Evolutionary conservation across 2,113 vertebrate genomes (phyloP).

Genomic region (Catharus minimus): DNA sequence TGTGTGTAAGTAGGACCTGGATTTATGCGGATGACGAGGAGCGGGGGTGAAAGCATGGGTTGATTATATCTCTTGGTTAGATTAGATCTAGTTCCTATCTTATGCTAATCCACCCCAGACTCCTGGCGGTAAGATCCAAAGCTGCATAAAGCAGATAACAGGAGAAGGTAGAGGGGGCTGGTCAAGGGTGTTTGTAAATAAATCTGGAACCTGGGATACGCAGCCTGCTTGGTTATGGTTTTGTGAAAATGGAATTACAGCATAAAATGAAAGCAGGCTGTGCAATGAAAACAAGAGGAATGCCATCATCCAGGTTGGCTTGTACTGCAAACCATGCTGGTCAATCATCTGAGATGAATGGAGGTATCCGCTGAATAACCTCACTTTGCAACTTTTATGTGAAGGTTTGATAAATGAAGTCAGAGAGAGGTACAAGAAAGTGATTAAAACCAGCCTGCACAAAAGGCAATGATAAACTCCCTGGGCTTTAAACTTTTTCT

Average conservation of each 20-base stretch:
- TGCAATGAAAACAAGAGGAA: conserved; percentile 57
- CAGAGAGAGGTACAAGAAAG: conserved; percentile 75
- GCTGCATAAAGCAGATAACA: conserved; percentile 33
- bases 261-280: conserved; percentile 66
- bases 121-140: conserved; percentile 40
- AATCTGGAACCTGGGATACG: conserved; percentile 53
- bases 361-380: conserved; percentile 74
- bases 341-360: conserved; percentile 72
- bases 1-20: background rate
- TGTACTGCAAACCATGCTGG: conserved; percentile 55
- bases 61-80: background rate
- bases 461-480: conserved; percentile 67
- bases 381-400: conserved; percentile 78
- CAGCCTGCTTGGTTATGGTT: conserved; percentile 51
- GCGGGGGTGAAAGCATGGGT: fast-evolving
- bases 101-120: conserved; percentile 49
- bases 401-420: conserved; percentile 79
- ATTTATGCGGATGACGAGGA: background rate
- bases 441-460: conserved; percentile 80
- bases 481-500: conserved; percentile 49
- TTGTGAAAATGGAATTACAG: conserved; percentile 33
- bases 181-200: conserved; percentile 56
- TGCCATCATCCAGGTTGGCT: conserved; percentile 61
- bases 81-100: conserved; percentile 31
- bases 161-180: conserved; percentile 23